Evolutionary conservation across 1,140 invertebrate species (phyloP), one percentile per base, ranked within the genome.

Genomic region (Drosophila suzukii): DNA sequence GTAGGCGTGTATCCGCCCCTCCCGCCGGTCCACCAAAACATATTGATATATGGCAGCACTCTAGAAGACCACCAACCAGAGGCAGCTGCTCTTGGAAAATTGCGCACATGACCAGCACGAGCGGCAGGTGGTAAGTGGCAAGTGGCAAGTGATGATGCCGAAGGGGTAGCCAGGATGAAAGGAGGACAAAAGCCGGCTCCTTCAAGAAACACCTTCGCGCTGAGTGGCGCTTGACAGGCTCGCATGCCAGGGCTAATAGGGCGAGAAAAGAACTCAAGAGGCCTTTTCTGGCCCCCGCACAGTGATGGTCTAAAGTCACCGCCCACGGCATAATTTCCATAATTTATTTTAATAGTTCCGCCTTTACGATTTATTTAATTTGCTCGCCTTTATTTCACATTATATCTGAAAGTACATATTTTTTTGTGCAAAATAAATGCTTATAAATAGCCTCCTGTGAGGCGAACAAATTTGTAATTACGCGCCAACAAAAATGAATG

Each of bases 291-390:
- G 44, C 44, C 13, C n/a, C 13, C 34, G 32, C 44, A 55, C 43
- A 55, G 57, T 59, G 63, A 76, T 63, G 46, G 51, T 11, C 56
- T 27, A 47, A 36, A 75, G 58, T 56, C 30, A n/a, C 51, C 66
- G 49, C 70, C 81, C 75, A 83, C 83, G 55, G 62, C 56, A 41
- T 8, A 54, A 57, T 68, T 75, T 83, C 79, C 63, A 88, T 88
- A 86, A 86, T 79, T 86, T 82, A 88, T 82, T 86, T 88, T 78
- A 86, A 88, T 83, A 86, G 83, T 86, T 86, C 83, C 82, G 82
- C 75, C 65, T 80, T 86, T 66, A 81, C 58, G 66, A 79, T 82
- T 79, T 85, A 77, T 81, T 84, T 72, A 84, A 81, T 77, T 66
- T 76, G 36, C 51, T 56, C 38, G 50, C 49, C 10, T 47, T 27